Evolutionary conservation across 2,113 vertebrate species (phyloP).

Genomic region (Dromas ardeola): DNA sequence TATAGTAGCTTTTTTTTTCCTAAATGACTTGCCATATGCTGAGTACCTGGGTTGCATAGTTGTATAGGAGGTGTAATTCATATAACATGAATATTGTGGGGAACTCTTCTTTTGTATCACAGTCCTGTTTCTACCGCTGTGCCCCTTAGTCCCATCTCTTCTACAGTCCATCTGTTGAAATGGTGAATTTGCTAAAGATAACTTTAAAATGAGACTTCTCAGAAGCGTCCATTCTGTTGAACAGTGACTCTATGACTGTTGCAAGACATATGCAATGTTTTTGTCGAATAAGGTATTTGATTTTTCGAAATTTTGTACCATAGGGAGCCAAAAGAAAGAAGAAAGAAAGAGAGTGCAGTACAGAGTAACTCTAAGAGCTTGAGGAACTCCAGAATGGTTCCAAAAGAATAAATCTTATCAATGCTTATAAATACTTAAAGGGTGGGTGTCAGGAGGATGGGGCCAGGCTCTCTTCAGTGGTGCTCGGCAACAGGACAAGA

Average conservation of each 20-base stretch:
- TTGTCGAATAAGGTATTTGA: neutral
- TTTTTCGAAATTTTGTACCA: neutral
- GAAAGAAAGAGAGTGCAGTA: neutral
- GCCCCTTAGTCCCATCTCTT: neutral
- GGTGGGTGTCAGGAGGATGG: too few relatives aligned
- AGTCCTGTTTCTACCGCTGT: neutral
- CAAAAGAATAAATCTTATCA: neutral
- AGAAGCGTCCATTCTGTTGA: neutral
- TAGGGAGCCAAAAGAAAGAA: neutral
- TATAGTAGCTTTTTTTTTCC: neutral
- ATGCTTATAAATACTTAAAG: too few relatives aligned
- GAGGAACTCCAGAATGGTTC: neutral
- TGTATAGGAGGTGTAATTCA: neutral
- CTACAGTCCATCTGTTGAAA: neutral
- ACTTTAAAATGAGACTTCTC: neutral
- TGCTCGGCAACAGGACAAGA: too few relatives aligned
- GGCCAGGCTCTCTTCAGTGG: too few relatives aligned
- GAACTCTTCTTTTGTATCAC: neutral
- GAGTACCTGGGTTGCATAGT: neutral
- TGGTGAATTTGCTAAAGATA: neutral
- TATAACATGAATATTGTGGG: neutral
- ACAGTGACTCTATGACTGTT: neutral
- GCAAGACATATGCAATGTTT: neutral
- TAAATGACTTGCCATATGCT: neutral
- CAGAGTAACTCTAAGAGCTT: neutral